phyloP scores from a whole-genome alignment of 2,113 vertebrate genomes.

The Coptodon bakossiorum region DNA sequence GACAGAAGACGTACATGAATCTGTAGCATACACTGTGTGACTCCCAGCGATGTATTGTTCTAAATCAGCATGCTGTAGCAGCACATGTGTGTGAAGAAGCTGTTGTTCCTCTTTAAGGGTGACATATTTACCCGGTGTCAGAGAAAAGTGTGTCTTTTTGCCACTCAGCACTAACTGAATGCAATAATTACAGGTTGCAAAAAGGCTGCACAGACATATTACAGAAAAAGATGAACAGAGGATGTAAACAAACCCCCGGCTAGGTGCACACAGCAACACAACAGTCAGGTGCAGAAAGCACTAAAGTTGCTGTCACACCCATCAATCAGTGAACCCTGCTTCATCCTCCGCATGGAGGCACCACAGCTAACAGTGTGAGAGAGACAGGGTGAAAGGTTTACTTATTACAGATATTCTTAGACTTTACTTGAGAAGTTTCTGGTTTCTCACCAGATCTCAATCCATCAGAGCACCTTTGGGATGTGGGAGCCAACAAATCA shows the following conservation, averaged over 20 bases:
- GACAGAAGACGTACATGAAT: constrained; percentile 35
- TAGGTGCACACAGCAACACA: not conserved
- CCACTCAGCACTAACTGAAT: not conserved
- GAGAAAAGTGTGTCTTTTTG: constrained; percentile 2
- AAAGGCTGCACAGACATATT: not conserved
- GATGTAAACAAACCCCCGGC: not conserved
- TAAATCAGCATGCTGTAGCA: not conserved
- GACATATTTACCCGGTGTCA: not conserved
- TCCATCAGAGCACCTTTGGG: not conserved
- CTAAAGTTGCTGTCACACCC: not conserved
- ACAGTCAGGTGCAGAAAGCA: not conserved
- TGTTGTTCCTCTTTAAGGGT: constrained; percentile 2
- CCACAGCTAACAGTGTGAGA: not conserved
- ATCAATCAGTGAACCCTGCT: not conserved
- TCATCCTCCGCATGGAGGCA: not conserved
- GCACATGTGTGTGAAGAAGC: not conserved
- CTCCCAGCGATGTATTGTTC: not conserved
- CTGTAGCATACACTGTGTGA: not conserved
- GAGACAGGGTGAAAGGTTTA: not conserved
- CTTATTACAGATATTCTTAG: not conserved
- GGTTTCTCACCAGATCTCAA: not conserved
- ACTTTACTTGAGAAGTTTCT: not conserved
- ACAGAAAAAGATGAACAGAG: not conserved
- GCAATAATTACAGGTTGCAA: constrained; percentile 10
- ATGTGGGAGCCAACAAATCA: not conserved